phyloP scores from a whole-genome alignment of 1,140 invertebrate species.

The Helicorthomorpha holstii region DNA sequence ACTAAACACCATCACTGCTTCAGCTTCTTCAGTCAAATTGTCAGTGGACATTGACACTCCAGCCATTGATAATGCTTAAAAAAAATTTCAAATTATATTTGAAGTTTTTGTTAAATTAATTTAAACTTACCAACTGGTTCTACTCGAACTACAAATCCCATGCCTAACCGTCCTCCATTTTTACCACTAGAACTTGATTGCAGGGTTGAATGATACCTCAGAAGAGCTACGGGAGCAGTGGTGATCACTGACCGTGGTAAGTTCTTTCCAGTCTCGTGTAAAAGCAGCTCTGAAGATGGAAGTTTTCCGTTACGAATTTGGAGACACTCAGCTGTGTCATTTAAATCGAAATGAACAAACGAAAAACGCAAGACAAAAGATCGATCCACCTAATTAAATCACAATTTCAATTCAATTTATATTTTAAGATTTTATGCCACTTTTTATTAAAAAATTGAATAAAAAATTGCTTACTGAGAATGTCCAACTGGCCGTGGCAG shows the following conservation, averaged over 20 bases:
- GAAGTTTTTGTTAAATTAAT: no score
- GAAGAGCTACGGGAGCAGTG: background rate
- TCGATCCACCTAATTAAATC: no score
- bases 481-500: no score
- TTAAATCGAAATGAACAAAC: background rate
- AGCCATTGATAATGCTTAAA: no score
- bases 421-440: no score
- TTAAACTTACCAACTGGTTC: background rate
- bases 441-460: no score
- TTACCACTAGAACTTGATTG: background rate
- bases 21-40: no score
- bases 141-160: background rate
- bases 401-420: no score
- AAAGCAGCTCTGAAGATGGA: background rate
- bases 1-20: no score
- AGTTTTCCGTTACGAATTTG: background rate
- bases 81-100: no score
- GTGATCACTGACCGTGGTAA: background rate
- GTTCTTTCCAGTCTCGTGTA: background rate
- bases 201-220: background rate
- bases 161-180: background rate
- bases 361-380: background rate
- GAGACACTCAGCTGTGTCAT: background rate
- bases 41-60: no score
- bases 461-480: no score